Conservation (phyloP, 2,797 vertebrate genomes). For the Oophaga sylvatica region DNA sequence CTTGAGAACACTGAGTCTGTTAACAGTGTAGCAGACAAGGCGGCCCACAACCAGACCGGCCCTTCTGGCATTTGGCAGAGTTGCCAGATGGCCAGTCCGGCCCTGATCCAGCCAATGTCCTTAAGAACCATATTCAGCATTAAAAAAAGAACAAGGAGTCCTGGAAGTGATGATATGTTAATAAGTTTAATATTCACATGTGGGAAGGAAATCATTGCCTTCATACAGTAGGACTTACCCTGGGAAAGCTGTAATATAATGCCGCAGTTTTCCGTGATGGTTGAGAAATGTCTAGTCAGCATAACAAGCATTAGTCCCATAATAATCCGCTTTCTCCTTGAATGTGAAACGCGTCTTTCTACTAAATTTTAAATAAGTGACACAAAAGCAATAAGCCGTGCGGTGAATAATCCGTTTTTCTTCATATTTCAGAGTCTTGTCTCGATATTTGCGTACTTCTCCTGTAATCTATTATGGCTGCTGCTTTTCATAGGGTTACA, state of each 20-base stretch:
- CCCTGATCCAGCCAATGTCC: no score
- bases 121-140: no score
- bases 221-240: slow-evolving; percentile 18
- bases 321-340: slow-evolving; percentile 22
- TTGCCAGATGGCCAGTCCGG: no score
- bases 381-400: slow-evolving; percentile 41
- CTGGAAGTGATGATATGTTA: no score
- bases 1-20: no score
- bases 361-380: slow-evolving; percentile 52
- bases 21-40: no score
- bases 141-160: no score
- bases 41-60: no score
- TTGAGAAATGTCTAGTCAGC: slow-evolving; percentile 50
- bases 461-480: slow-evolving; percentile 32
- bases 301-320: slow-evolving; percentile 18
- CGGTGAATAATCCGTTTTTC: slow-evolving; percentile 43
- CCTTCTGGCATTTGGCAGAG: no score
- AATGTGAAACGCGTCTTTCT: slow-evolving; percentile 40
- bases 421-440: slow-evolving; percentile 35
- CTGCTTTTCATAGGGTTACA: slow-evolving; percentile 24
- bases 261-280: not conserved
- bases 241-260: slow-evolving; percentile 38
- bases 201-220: not conserved
- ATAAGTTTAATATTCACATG: no score
- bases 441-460: slow-evolving; percentile 10